These are phyloP conservation scores for Junonia oenone DNA, from an alignment of 2,888 invertebrate genomes.

Conservation along the genomic window DNA sequence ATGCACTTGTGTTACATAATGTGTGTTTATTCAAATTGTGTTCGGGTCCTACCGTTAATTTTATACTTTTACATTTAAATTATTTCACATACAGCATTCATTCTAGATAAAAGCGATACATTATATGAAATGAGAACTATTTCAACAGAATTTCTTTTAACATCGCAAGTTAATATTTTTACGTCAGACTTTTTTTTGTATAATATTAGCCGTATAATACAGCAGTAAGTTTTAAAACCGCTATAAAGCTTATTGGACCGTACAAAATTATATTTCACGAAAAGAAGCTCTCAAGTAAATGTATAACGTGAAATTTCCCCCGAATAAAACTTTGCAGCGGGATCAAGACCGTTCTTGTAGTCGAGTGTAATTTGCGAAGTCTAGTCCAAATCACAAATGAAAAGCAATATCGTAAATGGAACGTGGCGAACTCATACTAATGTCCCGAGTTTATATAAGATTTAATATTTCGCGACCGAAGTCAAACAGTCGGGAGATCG, in stretches of 20 bases:
- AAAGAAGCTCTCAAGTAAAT: conserved; percentile 15
- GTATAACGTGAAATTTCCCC: conserved; percentile 17
- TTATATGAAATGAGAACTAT: not conserved
- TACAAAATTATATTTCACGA: conserved; percentile 19
- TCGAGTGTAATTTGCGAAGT: conserved; percentile 11
- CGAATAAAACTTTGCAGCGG: conserved; percentile 7
- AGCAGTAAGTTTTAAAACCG: conserved; percentile 2
- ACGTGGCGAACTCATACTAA: conserved; percentile 33
- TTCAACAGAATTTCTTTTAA: not conserved
- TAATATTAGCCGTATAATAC: not conserved
- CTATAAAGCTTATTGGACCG: conserved; percentile 15
- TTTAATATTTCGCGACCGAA: conserved; percentile 51
- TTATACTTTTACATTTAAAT: not conserved
- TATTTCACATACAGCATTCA: not conserved
- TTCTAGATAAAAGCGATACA: not conserved
- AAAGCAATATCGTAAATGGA: conserved; percentile 53
- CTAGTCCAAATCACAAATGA: conserved; percentile 33
- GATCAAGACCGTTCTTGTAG: conserved; percentile 12
- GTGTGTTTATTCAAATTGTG: conserved; percentile 2
- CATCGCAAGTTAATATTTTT: not conserved
- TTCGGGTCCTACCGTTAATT: not conserved
- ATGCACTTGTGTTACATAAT: conserved; percentile 4
- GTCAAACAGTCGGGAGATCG: conserved; percentile 41
- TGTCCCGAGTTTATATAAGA: conserved; percentile 31
- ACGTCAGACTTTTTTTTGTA: not conserved